Evolutionary conservation across 2,797 vertebrate species (phyloP), one percentile per base, ranked within the genome.

Genomic region (Spheniscus humboldti): DNA sequence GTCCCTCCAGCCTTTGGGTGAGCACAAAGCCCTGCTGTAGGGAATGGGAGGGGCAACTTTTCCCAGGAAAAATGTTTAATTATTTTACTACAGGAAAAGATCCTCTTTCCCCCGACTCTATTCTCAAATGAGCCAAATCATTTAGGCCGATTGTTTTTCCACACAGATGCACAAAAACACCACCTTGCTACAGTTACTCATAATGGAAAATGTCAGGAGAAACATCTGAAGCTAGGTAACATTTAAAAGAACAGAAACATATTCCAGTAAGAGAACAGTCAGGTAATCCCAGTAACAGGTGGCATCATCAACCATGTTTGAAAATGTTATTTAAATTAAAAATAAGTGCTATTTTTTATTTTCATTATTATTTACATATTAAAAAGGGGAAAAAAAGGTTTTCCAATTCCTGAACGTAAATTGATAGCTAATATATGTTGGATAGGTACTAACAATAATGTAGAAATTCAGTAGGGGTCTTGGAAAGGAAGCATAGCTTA

Each of bases 331-430:
- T 68, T 66, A 41, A 68, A 81, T 81, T 52, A 78, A 15, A 83
- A 92, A 64, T n/a, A n/a, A 88, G 11, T 22, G 6, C 6, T 71
- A 39, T 18, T 37, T 95, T 93, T 67, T 30, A 18, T 67, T 95
- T 39, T 68, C 4, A 19, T 69, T 83, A 59, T 79, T 71, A 39
- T 43, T 90, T 72, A 12, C 3, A 16, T 63, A 63, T 17, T 35
- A 19, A 53, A 89, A 31, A 5, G 2, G 4, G 2, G 4, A 2
- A 11, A 20, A 18, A 77, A 25, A 2, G 2, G 3, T 33, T 78
- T 75, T 87, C 35, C 30, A 59, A 0, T 39, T 90, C 68, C 13
- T 85, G 72, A 59, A 77, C 27, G 55, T 55, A 62, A 91, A 66
- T 27, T 47, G 31, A 8, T 53, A 48, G 18, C 14, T 76, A 62